Conservation (phyloP, 53 echinoderm and acorn worm genomes). For the Apostichopus leukothele region DNA sequence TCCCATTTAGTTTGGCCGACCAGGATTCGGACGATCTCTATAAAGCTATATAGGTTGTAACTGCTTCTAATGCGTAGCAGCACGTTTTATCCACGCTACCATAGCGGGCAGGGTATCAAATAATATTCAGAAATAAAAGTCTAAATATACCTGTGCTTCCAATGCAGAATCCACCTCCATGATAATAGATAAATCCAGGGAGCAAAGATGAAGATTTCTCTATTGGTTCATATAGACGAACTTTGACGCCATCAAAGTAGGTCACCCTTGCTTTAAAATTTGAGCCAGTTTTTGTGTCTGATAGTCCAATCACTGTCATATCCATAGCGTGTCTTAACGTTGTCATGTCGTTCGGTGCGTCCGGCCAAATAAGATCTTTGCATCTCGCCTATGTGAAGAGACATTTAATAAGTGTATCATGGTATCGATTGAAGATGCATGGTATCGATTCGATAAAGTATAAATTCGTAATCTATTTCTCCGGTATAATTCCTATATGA, state of each 20-base stretch:
- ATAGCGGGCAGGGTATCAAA: too few relatives aligned
- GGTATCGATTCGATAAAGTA: too few relatives aligned
- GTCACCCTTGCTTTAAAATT: slow-evolving; percentile 18
- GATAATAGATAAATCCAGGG: slow-evolving; percentile 12
- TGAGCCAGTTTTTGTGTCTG: background rate
- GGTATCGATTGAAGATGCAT: too few relatives aligned
- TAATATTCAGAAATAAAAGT: background rate
- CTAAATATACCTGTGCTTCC: slow-evolving; percentile 7
- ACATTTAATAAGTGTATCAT: too few relatives aligned
- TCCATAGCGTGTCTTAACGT: background rate
- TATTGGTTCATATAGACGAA: slow-evolving; percentile 8
- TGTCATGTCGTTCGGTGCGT: slow-evolving; percentile 12
- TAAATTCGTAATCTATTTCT: too few relatives aligned
- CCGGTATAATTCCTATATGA: too few relatives aligned
- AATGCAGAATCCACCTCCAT: slow-evolving; percentile 2
- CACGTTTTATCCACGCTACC: too few relatives aligned
- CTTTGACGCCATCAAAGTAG: slow-evolving; percentile 11
- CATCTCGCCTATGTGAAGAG: too few relatives aligned
- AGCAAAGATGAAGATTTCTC: background rate
- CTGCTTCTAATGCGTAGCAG: too few relatives aligned
- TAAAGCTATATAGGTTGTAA: too few relatives aligned
- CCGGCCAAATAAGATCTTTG: slow-evolving; percentile 1
- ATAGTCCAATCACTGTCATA: background rate
- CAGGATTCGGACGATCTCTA: too few relatives aligned
- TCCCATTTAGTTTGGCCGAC: too few relatives aligned